Percentiles rank a stretch among this genome's conserved stretches.
Conservation (phyloP, 1,140 invertebrate species). For the Nasonia longicornis region DNA sequence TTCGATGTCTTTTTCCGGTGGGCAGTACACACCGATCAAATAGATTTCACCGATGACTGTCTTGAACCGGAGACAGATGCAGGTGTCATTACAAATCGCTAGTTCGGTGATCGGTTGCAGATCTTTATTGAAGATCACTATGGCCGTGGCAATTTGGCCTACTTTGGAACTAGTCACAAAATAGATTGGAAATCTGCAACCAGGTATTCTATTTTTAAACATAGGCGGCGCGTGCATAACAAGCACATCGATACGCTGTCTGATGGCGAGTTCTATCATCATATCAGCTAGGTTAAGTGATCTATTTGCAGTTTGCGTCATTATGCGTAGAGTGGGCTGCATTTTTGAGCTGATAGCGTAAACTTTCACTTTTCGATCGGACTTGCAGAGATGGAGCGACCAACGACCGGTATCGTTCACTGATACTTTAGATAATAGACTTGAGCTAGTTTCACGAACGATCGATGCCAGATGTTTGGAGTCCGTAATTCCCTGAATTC, state of each 20-base stretch:
- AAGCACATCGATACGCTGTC: background rate
- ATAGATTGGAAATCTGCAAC: background rate
- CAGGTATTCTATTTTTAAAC: background rate
- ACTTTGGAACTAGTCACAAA: background rate
- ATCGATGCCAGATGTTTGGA: background rate
- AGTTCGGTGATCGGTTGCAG: background rate
- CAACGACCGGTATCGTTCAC: background rate
- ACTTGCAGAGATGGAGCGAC: background rate
- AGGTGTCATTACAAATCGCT: background rate
- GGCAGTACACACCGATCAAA: constrained; percentile 6
- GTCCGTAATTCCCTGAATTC: background rate
- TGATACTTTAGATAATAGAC: background rate
- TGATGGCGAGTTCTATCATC: background rate
- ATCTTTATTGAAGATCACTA: background rate
- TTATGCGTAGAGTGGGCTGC: background rate
- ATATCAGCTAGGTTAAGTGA: background rate
- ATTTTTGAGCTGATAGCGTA: background rate
- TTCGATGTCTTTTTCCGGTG: background rate
- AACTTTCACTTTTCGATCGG: background rate
- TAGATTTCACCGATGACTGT: background rate
- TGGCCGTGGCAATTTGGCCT: background rate
- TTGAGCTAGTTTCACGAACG: background rate
- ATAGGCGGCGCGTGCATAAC: background rate
- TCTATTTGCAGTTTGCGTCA: background rate
- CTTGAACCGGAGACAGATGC: background rate